Evolutionary conservation across 2,797 vertebrate species (phyloP).

Genomic region (Anableps anableps): DNA sequence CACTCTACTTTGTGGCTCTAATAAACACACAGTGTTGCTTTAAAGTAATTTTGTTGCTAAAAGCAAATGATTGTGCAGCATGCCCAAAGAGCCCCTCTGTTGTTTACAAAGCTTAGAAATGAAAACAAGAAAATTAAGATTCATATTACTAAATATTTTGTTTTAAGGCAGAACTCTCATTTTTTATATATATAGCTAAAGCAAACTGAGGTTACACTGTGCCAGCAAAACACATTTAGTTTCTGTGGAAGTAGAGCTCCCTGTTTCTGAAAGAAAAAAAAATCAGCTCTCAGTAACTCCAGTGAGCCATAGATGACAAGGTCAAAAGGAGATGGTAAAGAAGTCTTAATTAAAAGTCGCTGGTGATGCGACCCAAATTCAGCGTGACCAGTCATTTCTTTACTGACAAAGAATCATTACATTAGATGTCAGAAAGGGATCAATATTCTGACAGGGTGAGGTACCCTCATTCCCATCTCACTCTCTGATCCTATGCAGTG

Average conservation of each 20-base stretch:
- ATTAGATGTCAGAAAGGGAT: constrained; percentile 74
- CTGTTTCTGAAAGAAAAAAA: constrained; percentile 31
- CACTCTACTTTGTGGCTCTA: neutral
- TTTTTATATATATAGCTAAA: constrained; percentile 13
- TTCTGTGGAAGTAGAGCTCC: constrained; percentile 29
- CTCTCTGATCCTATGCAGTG: constrained; percentile 60
- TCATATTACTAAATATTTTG: constrained; percentile 37
- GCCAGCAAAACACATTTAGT: constrained; percentile 50
- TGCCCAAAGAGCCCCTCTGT: constrained; percentile 25
- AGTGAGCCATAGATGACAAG: constrained; percentile 54
- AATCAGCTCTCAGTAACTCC: constrained; percentile 40
- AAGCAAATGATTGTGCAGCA: constrained; percentile 41
- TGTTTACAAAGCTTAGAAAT: constrained; percentile 43
- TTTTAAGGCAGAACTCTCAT: constrained; percentile 44
- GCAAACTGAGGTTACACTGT: constrained; percentile 57
- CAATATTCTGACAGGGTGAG: constrained; percentile 79
- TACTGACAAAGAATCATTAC: constrained; percentile 81
- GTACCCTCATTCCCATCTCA: constrained; percentile 56
- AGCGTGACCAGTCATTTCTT: constrained; percentile 70
- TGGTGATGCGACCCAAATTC: constrained; percentile 70
- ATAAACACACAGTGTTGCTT: constrained; percentile 20
- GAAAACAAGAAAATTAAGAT: constrained; percentile 21
- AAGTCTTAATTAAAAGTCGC: constrained; percentile 80
- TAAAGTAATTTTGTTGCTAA: constrained; percentile 45
- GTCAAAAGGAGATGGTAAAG: constrained; percentile 68